Conservation (phyloP, 2,113 vertebrate genomes). For the Vimba vimba region DNA sequence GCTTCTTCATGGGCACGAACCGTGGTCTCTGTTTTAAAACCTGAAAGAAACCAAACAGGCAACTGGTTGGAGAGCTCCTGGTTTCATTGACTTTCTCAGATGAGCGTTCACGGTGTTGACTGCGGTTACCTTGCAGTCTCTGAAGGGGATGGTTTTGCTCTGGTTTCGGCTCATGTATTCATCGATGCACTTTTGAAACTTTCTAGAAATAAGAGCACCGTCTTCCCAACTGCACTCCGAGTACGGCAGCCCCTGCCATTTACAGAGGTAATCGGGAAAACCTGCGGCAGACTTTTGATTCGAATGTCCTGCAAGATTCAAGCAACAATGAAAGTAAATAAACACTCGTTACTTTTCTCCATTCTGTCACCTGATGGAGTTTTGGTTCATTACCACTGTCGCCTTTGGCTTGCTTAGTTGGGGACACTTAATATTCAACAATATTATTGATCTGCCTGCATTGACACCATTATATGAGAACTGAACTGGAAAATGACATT, state of each 20-base stretch:
- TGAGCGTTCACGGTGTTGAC: neutral
- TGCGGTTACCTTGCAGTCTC: slow-evolving; percentile 89
- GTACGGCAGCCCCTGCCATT: slow-evolving; percentile 97
- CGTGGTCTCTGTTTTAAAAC: slow-evolving; percentile 94
- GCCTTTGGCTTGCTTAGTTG: too few relatives aligned
- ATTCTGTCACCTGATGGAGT: too few relatives aligned
- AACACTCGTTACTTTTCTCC: too few relatives aligned
- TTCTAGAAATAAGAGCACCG: slow-evolving; percentile 90
- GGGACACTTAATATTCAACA: too few relatives aligned
- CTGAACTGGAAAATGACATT: too few relatives aligned
- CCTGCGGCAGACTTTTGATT: slow-evolving; percentile 97
- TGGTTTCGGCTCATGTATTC: slow-evolving; percentile 95
- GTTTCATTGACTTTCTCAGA: neutral
- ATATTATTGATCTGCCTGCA: too few relatives aligned
- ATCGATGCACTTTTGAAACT: slow-evolving; percentile 93
- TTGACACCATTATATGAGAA: too few relatives aligned
- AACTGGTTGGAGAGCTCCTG: neutral
- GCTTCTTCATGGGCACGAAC: slow-evolving; percentile 94
- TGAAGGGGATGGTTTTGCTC: slow-evolving; percentile 92
- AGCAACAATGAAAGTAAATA: neutral
- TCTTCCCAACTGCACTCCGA: slow-evolving; percentile 99
- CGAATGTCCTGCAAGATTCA: slow-evolving; percentile 84
- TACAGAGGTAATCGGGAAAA: slow-evolving; percentile 98
- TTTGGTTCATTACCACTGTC: too few relatives aligned
- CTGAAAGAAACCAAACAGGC: slow-evolving; percentile 66